Base-by-base conservation (phyloP, 2,797 vertebrate genomes). In the Hyperoplus immaculatus region DNA sequence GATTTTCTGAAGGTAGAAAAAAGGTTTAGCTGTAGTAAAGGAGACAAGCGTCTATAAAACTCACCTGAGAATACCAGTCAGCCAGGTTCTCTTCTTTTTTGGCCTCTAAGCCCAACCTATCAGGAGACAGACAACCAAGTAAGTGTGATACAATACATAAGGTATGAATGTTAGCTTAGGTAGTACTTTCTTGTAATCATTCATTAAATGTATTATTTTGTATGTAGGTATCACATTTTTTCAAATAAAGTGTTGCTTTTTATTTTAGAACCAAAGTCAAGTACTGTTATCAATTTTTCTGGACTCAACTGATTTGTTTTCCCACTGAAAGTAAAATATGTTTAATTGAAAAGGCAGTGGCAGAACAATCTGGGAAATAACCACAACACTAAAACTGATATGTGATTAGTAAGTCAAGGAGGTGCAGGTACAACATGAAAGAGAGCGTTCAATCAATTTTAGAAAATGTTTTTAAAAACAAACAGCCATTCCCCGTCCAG, bases 11-110 rank as follows among this genome's bases (percentile, higher is more conserved):
- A 8, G 16, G 2, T n/a, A 12, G 16, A 49, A 9, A 7, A 4
- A 16, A 2, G 0, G 9, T 43, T 36, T 13, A 18, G 18, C 18
- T 59, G 5, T 29, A 54, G 29, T 55, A 21, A 60, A 51, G 8
- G 6, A 9, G 18, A 54, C 8, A 1, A 16, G 15, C 21, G 3
- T 36, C 8, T 11, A 0, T n/a, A 18, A 3, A n/a, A 63, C 92
- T 90, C 89, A 98, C 98, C 95, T 99, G 98, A 84, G 98, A 98
- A 87, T 97, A 99, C 98, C 98, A 99, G 45, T 99, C 98, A 45
- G 98, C 93, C 81, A 99, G 93, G 84, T 98, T 98, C 89, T 99
- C 98, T 93, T 99, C 98, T 87, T 99, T 99, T 92, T 96, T 99
- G 43, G 95, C 97, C 91, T 99, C 98, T 69, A 99, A 93, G 67